phyloP scores from a whole-genome alignment of 2,113 vertebrate species.

The Mus spicilegus region DNA sequence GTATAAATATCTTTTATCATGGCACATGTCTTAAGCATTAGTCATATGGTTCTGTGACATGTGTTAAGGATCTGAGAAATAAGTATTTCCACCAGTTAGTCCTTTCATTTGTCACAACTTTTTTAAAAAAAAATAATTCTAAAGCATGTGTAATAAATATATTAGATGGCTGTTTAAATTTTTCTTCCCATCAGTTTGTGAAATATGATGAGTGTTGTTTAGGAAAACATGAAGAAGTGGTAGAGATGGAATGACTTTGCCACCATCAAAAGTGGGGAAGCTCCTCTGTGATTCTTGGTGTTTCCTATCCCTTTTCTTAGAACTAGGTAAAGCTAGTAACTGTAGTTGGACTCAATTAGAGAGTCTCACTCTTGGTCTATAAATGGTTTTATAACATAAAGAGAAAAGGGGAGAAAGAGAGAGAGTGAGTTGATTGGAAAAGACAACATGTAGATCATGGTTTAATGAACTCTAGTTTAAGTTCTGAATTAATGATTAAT shows the following conservation, averaged over 20 bases:
- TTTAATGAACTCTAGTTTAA: slow-evolving; percentile 1
- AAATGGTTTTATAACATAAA: neutral
- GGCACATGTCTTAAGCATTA: neutral
- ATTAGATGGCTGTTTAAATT: neutral
- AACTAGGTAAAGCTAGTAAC: neutral
- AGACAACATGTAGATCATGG: neutral
- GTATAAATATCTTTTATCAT: neutral
- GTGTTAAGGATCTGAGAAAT: neutral
- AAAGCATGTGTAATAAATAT: neutral
- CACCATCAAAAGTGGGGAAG: neutral
- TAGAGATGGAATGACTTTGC: neutral
- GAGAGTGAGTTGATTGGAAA: neutral
- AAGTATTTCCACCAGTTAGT: neutral
- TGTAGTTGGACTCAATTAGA: neutral
- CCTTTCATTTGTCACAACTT: neutral
- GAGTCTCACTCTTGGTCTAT: neutral
- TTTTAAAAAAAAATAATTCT: neutral
- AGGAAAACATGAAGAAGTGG: neutral
- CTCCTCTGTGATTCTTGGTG: neutral
- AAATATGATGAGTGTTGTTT: neutral
- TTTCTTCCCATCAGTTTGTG: neutral
- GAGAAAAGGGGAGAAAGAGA: neutral
- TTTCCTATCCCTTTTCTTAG: neutral
- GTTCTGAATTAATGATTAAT: neutral
- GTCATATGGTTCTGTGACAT: neutral